phyloP scores from a whole-genome alignment of 2,113 vertebrate genomes.

The Regulus satrapa region DNA sequence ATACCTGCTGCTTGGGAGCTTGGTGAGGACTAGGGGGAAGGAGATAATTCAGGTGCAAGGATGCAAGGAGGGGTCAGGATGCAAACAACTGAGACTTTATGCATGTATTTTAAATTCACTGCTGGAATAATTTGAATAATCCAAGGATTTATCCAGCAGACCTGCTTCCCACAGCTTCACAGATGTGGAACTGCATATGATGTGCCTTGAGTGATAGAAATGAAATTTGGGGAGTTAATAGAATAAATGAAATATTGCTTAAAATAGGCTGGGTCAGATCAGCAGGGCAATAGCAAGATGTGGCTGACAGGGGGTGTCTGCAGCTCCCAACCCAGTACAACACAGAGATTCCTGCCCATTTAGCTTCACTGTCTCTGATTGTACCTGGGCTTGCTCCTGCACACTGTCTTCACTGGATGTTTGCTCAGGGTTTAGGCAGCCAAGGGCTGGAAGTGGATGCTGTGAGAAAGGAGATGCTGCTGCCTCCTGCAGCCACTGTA shows the following conservation, averaged over 20 bases:
- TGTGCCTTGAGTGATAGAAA: neutral
- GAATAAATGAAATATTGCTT: neutral
- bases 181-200: neutral
- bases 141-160: neutral
- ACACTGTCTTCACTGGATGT: neutral
- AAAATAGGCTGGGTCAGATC: neutral
- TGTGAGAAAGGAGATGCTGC: neutral
- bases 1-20: neutral
- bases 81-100: neutral
- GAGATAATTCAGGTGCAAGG: conserved; percentile 5
- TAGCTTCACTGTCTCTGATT: neutral
- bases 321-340: neutral
- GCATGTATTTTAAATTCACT: conserved; percentile 15
- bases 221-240: neutral
- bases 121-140: conserved; percentile 25
- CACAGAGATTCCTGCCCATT: neutral
- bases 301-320: neutral
- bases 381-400: neutral
- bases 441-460: neutral
- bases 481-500: neutral
- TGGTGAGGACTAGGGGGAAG: neutral
- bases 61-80: neutral
- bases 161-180: neutral
- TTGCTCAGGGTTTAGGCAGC: neutral
- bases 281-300: neutral